These are phyloP conservation scores for Ennomos quercinarius DNA, from an alignment of 2,888 invertebrate genomes.

Conservation along the genomic window DNA sequence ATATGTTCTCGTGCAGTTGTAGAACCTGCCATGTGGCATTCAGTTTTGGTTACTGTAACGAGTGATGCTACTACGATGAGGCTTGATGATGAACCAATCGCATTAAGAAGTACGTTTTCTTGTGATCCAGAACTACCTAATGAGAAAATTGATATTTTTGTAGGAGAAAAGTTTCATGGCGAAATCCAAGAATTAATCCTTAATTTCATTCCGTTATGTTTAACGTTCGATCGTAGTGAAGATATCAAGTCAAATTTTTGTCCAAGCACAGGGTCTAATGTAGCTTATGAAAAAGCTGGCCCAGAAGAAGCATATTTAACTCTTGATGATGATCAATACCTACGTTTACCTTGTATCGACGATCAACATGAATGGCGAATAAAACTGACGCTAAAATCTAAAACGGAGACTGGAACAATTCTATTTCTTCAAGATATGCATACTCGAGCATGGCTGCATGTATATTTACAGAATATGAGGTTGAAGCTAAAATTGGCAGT, in stretches of 20 bases:
- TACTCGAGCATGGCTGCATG: conserved; percentile 60
- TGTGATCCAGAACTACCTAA: conserved; percentile 72
- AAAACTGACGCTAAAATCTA: conserved; percentile 69
- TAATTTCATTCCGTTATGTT: conserved; percentile 73
- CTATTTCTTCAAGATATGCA: conserved; percentile 61
- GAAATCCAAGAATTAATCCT: conserved; percentile 76
- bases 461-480: conserved; percentile 68
- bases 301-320: conserved; percentile 69
- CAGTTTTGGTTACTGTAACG: conserved; percentile 68
- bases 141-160: conserved; percentile 63
- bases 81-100: conserved; percentile 64
- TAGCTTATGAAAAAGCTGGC: conserved; percentile 70
- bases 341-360: conserved; percentile 71
- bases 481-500: conserved; percentile 66
- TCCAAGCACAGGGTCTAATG: conserved; percentile 65
- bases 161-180: conserved; percentile 77
- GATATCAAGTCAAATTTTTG: conserved; percentile 46
- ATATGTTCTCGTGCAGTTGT: conserved; percentile 62
- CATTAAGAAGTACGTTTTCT: conserved; percentile 60
- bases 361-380: conserved; percentile 68
- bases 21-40: conserved; percentile 76
- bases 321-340: conserved; percentile 64
- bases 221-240: conserved; percentile 50
- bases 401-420: conserved; percentile 65
- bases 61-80: conserved; percentile 67